These are phyloP conservation scores for Scolopax bukidnonensis DNA, from an alignment of 2,797 vertebrate genomes.

Conservation along the genomic window DNA sequence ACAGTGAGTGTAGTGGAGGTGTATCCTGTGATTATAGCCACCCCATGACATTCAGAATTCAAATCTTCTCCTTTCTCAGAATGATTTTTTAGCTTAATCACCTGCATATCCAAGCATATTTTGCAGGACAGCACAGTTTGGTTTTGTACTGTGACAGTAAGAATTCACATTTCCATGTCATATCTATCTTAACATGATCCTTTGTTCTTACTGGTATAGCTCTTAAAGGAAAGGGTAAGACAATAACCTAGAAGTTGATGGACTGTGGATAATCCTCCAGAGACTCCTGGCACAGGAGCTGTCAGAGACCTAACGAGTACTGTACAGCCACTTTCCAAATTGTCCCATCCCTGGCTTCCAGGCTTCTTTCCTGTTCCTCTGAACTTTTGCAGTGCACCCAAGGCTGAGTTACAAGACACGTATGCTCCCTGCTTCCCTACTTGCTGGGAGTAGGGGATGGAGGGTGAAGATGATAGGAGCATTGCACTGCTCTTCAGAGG, in stretches of 20 bases:
- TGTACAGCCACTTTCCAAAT: background rate
- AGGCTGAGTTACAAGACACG: background rate
- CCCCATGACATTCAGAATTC: background rate
- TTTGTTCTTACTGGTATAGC: background rate
- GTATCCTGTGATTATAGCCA: background rate
- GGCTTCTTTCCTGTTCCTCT: background rate
- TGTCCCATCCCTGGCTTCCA: background rate
- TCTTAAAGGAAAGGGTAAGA: background rate
- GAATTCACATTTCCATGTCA: background rate
- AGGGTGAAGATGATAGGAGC: background rate
- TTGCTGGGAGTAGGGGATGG: background rate
- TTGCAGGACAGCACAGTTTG: background rate
- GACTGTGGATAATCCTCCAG: background rate
- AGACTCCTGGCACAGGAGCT: background rate
- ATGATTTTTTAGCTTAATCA: background rate
- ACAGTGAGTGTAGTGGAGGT: background rate
- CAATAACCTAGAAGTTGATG: background rate
- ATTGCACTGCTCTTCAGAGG: background rate
- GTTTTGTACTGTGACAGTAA: background rate
- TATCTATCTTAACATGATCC: background rate
- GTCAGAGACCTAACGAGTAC: background rate
- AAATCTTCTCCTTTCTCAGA: background rate
- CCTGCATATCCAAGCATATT: background rate
- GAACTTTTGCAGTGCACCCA: background rate
- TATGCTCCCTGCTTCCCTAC: background rate